phyloP scores from a whole-genome alignment of 2,797 vertebrate genomes.

The Gymnothorax reevesii region DNA sequence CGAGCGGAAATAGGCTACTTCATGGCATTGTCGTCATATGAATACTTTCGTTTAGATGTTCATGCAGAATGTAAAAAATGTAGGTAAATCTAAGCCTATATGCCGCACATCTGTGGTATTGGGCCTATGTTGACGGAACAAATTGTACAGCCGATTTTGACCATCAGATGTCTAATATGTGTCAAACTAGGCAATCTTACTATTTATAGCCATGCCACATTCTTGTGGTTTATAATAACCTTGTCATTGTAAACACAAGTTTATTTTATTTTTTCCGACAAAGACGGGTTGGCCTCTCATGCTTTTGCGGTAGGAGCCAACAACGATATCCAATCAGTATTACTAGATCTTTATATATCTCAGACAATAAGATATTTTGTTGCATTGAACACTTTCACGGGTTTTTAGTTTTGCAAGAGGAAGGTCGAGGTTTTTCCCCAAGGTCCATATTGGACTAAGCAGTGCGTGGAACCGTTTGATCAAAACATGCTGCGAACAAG shows the following conservation, averaged over 20 bases:
- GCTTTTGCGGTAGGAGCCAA: not conserved
- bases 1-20: too few relatives aligned
- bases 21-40: too few relatives aligned
- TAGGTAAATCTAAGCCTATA: not conserved
- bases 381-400: not conserved
- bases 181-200: not conserved
- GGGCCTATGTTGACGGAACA: not conserved
- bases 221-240: not conserved
- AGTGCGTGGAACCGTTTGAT: not conserved
- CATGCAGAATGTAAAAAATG: not conserved
- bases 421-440: not conserved
- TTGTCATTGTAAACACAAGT: not conserved
- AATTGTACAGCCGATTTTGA: not conserved
- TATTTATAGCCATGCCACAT: not conserved
- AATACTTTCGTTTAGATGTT: not conserved
- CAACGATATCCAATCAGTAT: not conserved
- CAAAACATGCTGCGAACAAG: not conserved
- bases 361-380: not conserved
- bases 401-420: too few relatives aligned
- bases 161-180: not conserved
- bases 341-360: not conserved
- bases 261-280: not conserved
- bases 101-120: not conserved
- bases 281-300: not conserved
- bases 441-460: not conserved